Percentiles rank a stretch among this genome's conserved stretches.
phyloP scores from a whole-genome alignment of 2,888 invertebrate species.

The Rambutsinella grinnellia region DNA sequence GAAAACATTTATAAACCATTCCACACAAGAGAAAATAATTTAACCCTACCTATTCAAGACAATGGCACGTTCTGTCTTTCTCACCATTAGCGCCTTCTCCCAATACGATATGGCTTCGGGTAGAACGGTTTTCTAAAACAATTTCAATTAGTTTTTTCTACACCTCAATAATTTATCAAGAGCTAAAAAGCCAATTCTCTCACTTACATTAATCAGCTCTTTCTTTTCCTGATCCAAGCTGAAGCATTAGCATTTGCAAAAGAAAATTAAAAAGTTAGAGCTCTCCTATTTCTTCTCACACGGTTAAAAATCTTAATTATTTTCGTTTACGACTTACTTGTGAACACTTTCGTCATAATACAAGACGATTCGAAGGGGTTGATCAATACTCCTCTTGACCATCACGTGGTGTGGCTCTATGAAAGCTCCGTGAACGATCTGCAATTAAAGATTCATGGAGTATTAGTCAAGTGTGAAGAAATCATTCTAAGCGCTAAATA shows the following conservation, averaged over 20 bases:
- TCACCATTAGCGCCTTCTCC: constrained; percentile 91
- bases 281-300: not conserved
- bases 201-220: constrained; percentile 90
- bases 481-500: not conserved
- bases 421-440: constrained; percentile 87
- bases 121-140: constrained; percentile 80
- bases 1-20: not conserved
- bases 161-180: too few species aligned
- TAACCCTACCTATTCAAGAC: constrained; percentile 83
- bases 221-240: constrained; percentile 88
- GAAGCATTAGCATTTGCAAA: constrained; percentile 67
- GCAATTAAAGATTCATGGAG: constrained; percentile 69
- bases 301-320: not conserved
- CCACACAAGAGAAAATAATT: not conserved
- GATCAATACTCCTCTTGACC: constrained; percentile 83
- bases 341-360: constrained; percentile 90
- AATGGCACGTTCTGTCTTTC: constrained; percentile 87
- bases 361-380: constrained; percentile 85
- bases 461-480: not conserved
- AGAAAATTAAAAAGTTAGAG: constrained; percentile 25
- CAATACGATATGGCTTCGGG: constrained; percentile 94
- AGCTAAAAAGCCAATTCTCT: not conserved
- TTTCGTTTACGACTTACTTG: constrained; percentile 74
- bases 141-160: too few species aligned
- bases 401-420: constrained; percentile 84